phyloP scores from a whole-genome alignment of 2,888 invertebrate species.

The Agrotis ipsilon region DNA sequence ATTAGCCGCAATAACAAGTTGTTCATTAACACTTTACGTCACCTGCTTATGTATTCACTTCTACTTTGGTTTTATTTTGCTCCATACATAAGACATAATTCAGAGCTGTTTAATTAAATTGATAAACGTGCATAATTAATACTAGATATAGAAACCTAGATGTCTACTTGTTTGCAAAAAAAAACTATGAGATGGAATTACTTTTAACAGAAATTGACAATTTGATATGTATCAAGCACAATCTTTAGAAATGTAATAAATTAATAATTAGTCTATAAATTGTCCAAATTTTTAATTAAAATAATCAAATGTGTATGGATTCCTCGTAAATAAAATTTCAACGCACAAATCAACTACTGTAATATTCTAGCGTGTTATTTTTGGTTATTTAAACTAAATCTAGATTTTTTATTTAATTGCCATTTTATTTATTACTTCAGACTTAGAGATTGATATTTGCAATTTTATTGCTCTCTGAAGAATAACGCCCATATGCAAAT shows the following conservation, averaged over 20 bases:
- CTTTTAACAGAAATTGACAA: not conserved
- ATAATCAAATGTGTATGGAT: constrained; percentile 48
- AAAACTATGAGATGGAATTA: not conserved
- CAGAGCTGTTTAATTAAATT: constrained; percentile 16
- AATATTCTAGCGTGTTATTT: constrained; percentile 42
- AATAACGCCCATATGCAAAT: constrained; percentile 25
- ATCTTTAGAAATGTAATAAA: constrained; percentile 11
- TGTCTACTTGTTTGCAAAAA: not conserved
- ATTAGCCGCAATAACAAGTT: constrained; percentile 18
- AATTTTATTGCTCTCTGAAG: constrained; percentile 50
- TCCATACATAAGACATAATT: constrained; percentile 16
- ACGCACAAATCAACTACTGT: constrained; percentile 45
- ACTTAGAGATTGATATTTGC: constrained; percentile 33
- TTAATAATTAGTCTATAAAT: constrained; percentile 35
- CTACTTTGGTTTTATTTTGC: constrained; percentile 43
- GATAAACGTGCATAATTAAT: constrained; percentile 27
- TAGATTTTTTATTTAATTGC: constrained; percentile 45
- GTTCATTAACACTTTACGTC: constrained; percentile 18
- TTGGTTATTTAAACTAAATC: constrained; percentile 44
- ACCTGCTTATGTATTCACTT: constrained; percentile 22
- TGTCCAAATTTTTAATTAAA: constrained; percentile 50
- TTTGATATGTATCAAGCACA: not conserved
- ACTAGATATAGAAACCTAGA: constrained; percentile 6
- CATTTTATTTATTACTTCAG: constrained; percentile 50
- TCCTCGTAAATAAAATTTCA: constrained; percentile 49